phyloP scores from a whole-genome alignment of 2,797 vertebrate genomes.

The Jordanella pulchra region DNA sequence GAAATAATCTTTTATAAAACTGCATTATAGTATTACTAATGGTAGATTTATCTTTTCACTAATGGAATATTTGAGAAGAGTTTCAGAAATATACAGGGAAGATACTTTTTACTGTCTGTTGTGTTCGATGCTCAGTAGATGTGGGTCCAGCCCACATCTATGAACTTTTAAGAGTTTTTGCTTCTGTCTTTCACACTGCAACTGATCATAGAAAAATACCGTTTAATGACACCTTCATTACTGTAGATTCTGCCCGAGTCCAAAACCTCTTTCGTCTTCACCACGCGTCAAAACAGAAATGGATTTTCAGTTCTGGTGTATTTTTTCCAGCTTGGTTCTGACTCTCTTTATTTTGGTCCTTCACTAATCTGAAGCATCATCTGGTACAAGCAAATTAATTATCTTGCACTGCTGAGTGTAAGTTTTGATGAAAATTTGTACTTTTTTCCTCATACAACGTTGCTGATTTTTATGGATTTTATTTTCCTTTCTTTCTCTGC shows the following conservation, averaged over 20 bases:
- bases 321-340: neutral
- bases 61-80: neutral
- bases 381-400: neutral
- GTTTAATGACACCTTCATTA: neutral
- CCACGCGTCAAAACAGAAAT: neutral
- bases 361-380: neutral
- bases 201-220: neutral
- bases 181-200: neutral
- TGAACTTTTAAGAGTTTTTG: neutral
- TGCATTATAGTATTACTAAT: neutral
- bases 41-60: neutral
- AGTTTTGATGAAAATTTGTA: neutral
- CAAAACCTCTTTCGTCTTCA: neutral
- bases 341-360: neutral
- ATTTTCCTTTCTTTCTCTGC: neutral
- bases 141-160: neutral
- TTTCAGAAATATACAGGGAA: neutral
- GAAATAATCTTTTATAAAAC: neutral
- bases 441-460: neutral
- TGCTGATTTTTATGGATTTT: neutral
- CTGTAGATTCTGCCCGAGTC: neutral
- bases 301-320: neutral
- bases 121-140: neutral
- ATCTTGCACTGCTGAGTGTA: neutral
- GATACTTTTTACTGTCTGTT: neutral